Evolutionary conservation across 2,888 invertebrate species (phyloP), one percentile per base, ranked within the genome.

Genomic region (Pristionchus exspectatus): DNA sequence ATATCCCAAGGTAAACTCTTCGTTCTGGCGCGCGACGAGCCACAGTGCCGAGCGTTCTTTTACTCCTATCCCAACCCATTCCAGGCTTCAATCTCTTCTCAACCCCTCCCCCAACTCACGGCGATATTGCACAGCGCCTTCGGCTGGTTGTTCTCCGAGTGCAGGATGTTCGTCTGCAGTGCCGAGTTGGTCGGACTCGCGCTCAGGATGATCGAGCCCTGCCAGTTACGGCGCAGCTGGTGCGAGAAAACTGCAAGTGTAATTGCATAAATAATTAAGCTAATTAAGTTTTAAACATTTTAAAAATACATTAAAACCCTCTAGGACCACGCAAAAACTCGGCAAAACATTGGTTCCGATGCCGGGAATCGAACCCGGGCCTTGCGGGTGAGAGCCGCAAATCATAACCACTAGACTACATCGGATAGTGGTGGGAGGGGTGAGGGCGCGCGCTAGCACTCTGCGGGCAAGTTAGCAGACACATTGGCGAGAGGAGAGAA

Each of bases 61-160:
- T n/a, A n/a, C n/a, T n/a, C n/a, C n/a, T n/a, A n/a, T n/a, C n/a
- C n/a, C n/a, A n/a, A n/a, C n/a, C n/a, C n/a, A n/a, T n/a, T n/a
- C n/a, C n/a, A n/a, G n/a, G n/a, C n/a, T n/a, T n/a, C n/a, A n/a
- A n/a, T n/a, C n/a, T n/a, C n/a, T n/a, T n/a, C n/a, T n/a, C n/a
- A n/a, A n/a, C n/a, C n/a, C n/a, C n/a, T n/a, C n/a, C n/a, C n/a
- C n/a, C n/a, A n/a, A 90, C 90, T 54, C 50, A 94, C 94, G 30
- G 94, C 94, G 33, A 95, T 88, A 87, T 92, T 94, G 85, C 91
- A 92, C 50, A 94, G 91, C 18, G 93, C 93, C 87, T 95, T 94
- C 27, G 94, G 94, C 86, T 93, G 94, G 87, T 94, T 93, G 87
- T 93, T 93, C 89, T 95, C 93, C 38, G 93, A 93, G 81, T 93